Conservation (phyloP, 2,888 invertebrate species). For the Eustalomyia histrio region DNA sequence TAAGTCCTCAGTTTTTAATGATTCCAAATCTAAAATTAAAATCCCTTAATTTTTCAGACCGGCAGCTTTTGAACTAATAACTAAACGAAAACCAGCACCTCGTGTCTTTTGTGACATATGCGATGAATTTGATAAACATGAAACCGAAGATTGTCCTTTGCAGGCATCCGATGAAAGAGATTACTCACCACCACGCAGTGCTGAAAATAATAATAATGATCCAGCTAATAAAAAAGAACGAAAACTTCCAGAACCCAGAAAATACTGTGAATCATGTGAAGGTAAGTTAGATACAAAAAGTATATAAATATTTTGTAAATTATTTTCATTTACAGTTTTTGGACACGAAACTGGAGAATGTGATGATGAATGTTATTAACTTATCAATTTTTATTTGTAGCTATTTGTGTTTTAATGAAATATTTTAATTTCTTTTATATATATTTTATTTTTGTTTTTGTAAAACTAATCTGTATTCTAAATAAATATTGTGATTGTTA, state of each 20-base stretch:
- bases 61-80: constrained; percentile 80
- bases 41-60: constrained; percentile 76
- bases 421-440: constrained; percentile 59
- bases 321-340: constrained; percentile 83
- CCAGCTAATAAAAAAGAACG: constrained; percentile 72
- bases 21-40: too few species aligned
- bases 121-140: constrained; percentile 96
- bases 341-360: constrained; percentile 93
- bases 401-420: constrained; percentile 24
- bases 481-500: constrained; percentile 45
- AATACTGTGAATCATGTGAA: constrained; percentile 97
- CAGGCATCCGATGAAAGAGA: constrained; percentile 85
- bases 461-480: constrained; percentile 25
- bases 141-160: constrained; percentile 97
- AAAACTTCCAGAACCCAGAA: constrained; percentile 81
- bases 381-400: constrained; percentile 11
- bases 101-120: constrained; percentile 98
- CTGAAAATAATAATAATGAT: constrained; percentile 71
- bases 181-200: constrained; percentile 68
- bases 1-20: too few species aligned
- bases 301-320: not conserved
- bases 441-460: not conserved
- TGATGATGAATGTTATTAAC: constrained; percentile 90
- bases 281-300: constrained; percentile 80
- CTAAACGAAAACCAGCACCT: constrained; percentile 82